A percentile compares a stretch with the other conserved stretches of the same genome.
Conservation (phyloP, 2,888 invertebrate species). For the Apantesis nais region DNA sequence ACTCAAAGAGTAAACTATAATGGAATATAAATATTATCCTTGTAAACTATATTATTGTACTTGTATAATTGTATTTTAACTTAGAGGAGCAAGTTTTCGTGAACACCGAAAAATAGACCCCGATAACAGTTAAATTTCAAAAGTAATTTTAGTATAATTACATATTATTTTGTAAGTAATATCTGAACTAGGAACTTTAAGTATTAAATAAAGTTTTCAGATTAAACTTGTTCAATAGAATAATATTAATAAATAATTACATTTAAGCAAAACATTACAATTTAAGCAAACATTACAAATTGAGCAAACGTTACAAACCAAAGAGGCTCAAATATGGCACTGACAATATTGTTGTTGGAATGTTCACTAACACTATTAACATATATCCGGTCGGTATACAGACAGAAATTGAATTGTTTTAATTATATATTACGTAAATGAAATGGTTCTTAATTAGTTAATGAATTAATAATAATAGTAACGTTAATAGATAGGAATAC, state of each 20-base stretch:
- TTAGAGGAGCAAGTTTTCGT: not conserved
- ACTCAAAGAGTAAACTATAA: not conserved
- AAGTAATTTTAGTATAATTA: too few species aligned
- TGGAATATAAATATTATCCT: not conserved
- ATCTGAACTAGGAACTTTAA: not conserved
- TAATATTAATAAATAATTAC: not conserved
- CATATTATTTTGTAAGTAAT: not conserved
- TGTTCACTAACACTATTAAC: slow-evolving; percentile 33
- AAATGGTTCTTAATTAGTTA: slow-evolving; percentile 20
- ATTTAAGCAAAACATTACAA: slow-evolving; percentile 11
- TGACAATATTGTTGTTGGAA: slow-evolving; percentile 39
- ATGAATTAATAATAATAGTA: slow-evolving; percentile 21
- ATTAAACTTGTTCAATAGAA: not conserved
- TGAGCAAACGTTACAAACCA: slow-evolving; percentile 14
- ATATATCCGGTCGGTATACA: slow-evolving; percentile 14
- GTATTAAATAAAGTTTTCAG: slow-evolving; percentile 2
- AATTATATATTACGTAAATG: slow-evolving; percentile 17
- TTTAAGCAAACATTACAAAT: slow-evolving; percentile 13
- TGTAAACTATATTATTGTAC: not conserved
- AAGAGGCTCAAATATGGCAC: slow-evolving; percentile 43
- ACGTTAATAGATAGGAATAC: slow-evolving; percentile 20
- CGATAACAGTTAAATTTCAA: too few species aligned
- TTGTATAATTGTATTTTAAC: not conserved
- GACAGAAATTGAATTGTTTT: slow-evolving; percentile 15
- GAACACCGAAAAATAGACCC: not conserved